phyloP scores from a whole-genome alignment of 2,888 invertebrate genomes.

The Antheraea assamensis region DNA sequence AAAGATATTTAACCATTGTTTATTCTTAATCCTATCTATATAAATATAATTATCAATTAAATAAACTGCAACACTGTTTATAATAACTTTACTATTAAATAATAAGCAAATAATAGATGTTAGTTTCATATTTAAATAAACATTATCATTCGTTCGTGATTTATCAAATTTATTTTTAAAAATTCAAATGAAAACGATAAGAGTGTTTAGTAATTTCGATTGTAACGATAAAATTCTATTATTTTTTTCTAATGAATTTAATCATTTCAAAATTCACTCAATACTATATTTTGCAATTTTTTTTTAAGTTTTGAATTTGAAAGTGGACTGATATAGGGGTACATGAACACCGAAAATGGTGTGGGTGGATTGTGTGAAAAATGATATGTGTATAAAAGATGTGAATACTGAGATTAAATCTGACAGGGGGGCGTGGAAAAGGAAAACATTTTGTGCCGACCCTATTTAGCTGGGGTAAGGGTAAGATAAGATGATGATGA shows the following conservation, averaged over 20 bases:
- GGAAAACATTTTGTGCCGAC: no score
- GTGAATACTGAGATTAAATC: no score
- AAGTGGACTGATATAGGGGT: no score
- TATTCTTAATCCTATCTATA: background rate
- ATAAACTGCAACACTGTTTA: background rate
- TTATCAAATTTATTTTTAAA: background rate
- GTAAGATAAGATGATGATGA: no score
- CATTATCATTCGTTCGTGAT: constrained; percentile 33
- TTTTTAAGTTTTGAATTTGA: no score
- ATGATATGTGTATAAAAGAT: no score
- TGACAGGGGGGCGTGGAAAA: no score
- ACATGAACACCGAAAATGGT: no score
- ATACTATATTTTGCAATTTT: background rate
- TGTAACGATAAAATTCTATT: background rate
- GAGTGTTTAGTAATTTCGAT: background rate
- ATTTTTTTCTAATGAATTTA: background rate
- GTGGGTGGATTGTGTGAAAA: no score
- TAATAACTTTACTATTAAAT: background rate
- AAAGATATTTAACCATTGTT: background rate
- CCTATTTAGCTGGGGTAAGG: no score
- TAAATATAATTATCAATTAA: background rate
- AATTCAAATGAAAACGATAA: background rate
- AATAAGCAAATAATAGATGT: background rate
- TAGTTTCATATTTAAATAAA: constrained; percentile 29
- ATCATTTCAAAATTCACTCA: background rate